These are phyloP conservation scores for Pluvianellus socialis DNA, from an alignment of 2,113 vertebrate genomes.

Conservation along the genomic window DNA sequence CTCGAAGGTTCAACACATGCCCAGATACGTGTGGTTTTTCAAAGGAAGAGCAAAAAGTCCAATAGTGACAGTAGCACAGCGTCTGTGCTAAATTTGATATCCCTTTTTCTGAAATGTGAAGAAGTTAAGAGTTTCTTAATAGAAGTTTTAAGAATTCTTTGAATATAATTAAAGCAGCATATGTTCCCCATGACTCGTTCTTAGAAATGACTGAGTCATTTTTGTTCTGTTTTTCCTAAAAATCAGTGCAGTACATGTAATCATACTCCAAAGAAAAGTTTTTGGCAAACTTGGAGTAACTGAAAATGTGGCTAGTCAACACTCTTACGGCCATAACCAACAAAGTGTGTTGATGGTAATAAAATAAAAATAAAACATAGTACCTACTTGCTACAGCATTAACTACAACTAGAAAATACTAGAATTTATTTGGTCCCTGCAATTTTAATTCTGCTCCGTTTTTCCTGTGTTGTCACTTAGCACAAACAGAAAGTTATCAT, in stretches of 20 bases:
- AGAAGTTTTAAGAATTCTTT: background rate
- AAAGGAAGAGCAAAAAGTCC: slow-evolving; percentile 28
- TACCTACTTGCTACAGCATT: background rate
- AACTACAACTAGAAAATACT: background rate
- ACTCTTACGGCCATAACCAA: background rate
- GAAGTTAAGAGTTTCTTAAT: background rate
- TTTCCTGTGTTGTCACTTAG: background rate
- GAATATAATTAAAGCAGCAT: background rate
- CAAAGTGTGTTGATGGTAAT: background rate
- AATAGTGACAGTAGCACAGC: background rate
- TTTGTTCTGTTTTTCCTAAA: slow-evolving; percentile 4
- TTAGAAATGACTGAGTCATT: background rate
- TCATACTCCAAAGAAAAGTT: background rate
- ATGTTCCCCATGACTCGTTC: background rate
- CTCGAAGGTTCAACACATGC: background rate
- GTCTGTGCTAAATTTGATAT: background rate
- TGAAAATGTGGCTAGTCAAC: background rate
- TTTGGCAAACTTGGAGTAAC: background rate
- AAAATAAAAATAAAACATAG: background rate
- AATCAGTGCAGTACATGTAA: background rate
- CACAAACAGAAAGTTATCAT: background rate
- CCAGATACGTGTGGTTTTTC: background rate
- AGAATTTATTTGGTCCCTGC: background rate
- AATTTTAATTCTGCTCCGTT: background rate
- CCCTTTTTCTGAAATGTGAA: background rate